Percentiles rank a stretch among this genome's conserved stretches.
Evolutionary conservation across 2,888 invertebrate species (phyloP).

Genomic region (Nesidiocoris tenuis): DNA sequence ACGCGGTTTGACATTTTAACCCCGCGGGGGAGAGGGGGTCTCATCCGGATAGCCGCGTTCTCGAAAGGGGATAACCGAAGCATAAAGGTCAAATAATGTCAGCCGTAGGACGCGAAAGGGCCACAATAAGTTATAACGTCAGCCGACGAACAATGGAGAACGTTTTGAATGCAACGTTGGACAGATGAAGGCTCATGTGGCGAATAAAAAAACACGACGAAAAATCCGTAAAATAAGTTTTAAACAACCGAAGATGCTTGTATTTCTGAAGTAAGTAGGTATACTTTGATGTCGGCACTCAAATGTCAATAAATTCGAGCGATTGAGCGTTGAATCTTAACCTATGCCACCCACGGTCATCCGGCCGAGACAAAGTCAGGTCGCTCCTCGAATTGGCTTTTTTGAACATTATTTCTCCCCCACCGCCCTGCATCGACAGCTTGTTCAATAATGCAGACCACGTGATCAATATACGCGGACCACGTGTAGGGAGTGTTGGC

Average conservation of each 20-base stretch:
- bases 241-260: too few relatives aligned
- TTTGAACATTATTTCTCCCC: background rate
- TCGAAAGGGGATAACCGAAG: conserved; percentile 26
- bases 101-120: background rate
- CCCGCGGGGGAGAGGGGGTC: background rate
- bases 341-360: too few relatives aligned
- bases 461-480: conserved; percentile 21
- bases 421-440: background rate
- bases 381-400: background rate
- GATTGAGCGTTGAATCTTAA: too few relatives aligned
- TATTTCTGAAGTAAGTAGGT: too few relatives aligned
- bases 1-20: conserved; percentile 36
- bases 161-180: conserved; percentile 7
- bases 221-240: too few relatives aligned
- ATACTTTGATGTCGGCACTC: too few relatives aligned
- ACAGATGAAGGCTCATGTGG: background rate
- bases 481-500: background rate
- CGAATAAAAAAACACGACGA: background rate
- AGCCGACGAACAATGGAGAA: conserved; percentile 4
- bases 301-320: too few relatives aligned
- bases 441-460: conserved; percentile 31
- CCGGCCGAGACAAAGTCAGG: too few relatives aligned
- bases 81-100: conserved; percentile 40
- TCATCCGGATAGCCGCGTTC: conserved; percentile 3
- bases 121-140: conserved; percentile 6